phyloP scores from a whole-genome alignment of 1,140 invertebrate genomes.

The Sitophilus oryzae region DNA sequence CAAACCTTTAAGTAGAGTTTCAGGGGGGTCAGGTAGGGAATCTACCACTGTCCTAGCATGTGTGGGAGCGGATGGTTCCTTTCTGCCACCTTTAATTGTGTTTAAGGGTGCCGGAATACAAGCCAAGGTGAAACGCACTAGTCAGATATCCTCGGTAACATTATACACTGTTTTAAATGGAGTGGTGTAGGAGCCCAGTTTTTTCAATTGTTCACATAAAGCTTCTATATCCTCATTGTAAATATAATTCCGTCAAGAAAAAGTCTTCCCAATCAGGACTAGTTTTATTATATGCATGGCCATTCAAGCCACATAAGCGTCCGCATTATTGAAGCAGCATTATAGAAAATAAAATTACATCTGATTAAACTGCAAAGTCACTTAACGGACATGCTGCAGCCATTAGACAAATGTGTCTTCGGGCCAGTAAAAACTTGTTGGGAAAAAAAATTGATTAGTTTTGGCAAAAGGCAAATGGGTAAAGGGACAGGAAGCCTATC shows the following conservation, averaged over 20 bases:
- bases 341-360: constrained; percentile 14
- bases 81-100: constrained; percentile 37
- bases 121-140: constrained; percentile 32
- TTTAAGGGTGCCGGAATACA: constrained; percentile 36
- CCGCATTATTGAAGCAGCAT: constrained; percentile 15
- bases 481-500: constrained; percentile 14
- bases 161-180: constrained; percentile 34
- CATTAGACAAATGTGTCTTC: constrained; percentile 23
- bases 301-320: constrained; percentile 21
- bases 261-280: constrained; percentile 10
- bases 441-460: constrained; percentile 28
- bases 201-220: constrained; percentile 32
- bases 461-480: constrained; percentile 21
- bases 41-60: constrained; percentile 36
- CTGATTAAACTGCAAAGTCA: constrained; percentile 25
- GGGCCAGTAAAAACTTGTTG: constrained; percentile 34
- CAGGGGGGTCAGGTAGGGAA: constrained; percentile 33
- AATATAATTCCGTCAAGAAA: constrained; percentile 3
- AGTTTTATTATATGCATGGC: constrained; percentile 20
- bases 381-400: constrained; percentile 21
- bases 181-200: constrained; percentile 38
- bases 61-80: constrained; percentile 32
- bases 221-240: constrained; percentile 21
- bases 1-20: constrained; percentile 27
- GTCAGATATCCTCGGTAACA: constrained; percentile 33